Evolutionary conservation across 2,797 vertebrate species (phyloP).

Genomic region (Paguma larvata): DNA sequence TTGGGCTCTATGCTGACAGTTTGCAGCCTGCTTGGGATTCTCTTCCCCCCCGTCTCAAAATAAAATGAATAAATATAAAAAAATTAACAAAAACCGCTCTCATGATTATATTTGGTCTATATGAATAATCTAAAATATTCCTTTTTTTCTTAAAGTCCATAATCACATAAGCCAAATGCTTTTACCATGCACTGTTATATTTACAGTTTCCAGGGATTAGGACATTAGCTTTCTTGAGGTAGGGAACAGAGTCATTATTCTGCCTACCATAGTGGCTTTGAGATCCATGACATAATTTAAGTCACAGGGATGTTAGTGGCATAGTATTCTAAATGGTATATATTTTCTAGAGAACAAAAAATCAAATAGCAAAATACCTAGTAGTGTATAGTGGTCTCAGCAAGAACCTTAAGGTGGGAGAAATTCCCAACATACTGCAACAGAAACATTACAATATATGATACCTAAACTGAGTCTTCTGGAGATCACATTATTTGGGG

Average conservation of each 20-base stretch:
- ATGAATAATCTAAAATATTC: neutral
- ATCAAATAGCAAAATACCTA: neutral
- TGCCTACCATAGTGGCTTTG: neutral
- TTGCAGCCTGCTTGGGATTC: too few relatives aligned
- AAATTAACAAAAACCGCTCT: neutral
- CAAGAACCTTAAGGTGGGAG: neutral
- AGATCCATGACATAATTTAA: neutral
- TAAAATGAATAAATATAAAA: too few relatives aligned
- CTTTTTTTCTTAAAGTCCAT: neutral
- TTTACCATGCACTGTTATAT: neutral
- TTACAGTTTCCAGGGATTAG: neutral
- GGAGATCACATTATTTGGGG: neutral
- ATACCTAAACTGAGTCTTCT: neutral
- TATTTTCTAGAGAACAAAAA: neutral
- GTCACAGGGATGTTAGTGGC: too few relatives aligned
- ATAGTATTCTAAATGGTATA: neutral
- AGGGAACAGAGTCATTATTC: neutral
- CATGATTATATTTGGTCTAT: neutral
- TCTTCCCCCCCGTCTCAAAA: too few relatives aligned
- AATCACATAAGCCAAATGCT: neutral
- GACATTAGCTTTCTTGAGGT: neutral
- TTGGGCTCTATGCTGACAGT: too few relatives aligned
- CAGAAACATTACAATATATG: neutral
- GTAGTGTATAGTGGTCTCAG: neutral
- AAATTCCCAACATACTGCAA: neutral